A percentile compares a stretch with the other conserved stretches of the same genome.
phyloP scores from a whole-genome alignment of 2,797 vertebrate genomes.

The Manis pentadactyla region DNA sequence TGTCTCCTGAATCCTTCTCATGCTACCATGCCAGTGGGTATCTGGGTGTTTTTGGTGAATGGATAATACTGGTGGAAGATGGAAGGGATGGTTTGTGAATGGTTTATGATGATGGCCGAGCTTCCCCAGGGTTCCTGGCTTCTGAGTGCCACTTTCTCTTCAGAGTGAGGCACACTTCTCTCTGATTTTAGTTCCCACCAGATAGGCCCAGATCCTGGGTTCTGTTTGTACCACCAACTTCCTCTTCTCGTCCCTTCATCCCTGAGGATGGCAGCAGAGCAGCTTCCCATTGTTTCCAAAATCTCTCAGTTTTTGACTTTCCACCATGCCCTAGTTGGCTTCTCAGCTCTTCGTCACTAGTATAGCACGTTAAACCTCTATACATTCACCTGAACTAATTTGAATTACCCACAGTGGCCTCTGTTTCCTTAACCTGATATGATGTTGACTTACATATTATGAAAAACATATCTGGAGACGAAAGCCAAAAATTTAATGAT shows the following conservation, averaged over 20 bases:
- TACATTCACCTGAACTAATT: background rate
- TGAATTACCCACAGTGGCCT: background rate
- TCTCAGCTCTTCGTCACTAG: background rate
- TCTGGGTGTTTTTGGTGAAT: background rate
- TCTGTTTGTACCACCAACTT: background rate
- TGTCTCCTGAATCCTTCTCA: background rate
- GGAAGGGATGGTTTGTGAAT: background rate
- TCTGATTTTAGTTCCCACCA: background rate
- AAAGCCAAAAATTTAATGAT: background rate
- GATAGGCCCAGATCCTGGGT: fast-evolving
- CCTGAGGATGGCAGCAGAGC: background rate
- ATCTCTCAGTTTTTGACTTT: background rate
- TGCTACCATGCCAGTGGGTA: background rate
- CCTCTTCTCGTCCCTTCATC: background rate
- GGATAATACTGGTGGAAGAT: background rate
- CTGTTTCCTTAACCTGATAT: background rate
- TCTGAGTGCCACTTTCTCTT: background rate
- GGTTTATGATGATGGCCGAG: background rate
- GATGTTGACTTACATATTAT: background rate
- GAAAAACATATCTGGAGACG: background rate
- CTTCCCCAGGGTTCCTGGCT: background rate
- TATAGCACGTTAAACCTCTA: background rate
- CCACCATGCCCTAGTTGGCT: background rate
- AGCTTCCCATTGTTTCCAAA: background rate
- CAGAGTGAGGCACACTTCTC: background rate